Base-by-base conservation (phyloP, 2,888 invertebrate species). In the Morpho deidamia region DNA sequence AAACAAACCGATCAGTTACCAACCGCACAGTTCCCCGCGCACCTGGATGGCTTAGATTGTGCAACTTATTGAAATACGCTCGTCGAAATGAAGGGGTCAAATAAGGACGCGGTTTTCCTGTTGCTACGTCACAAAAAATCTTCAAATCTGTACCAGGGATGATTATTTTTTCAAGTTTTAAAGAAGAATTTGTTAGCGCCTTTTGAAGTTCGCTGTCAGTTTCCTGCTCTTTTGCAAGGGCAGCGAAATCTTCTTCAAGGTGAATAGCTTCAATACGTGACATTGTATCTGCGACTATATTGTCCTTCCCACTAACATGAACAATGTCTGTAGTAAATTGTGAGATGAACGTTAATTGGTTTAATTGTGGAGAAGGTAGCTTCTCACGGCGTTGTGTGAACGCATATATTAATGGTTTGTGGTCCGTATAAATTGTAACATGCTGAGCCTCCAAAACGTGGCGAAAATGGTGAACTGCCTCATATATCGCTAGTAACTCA, bases 251-350 rank as follows among this genome's bases (percentile, higher is more conserved):
- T n/a, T n/a, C n/a, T 12, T 56, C 43, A 35, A 11, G 4, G n/a
- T 51, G 49, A 9, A 61, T 11, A 8, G 37, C 55, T 23, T 63
- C 62, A 8, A 67, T 52, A 7, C 72, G 60, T 7, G 66, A 73
- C 12, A 75, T 55, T 1, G 69, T 55, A 51, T 76, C 76, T 2
- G 72, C 72, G 0, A 71, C 67, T 0, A 66, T 48, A 43, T 78
- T 75, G 8, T 66, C 60, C 9, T 58, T 38, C 1, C 74, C 71
- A 1, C 63, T 48, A 2, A 76, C 62, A 50, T 79, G 67, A 1
- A 58, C 57, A 8, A 79, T 72, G 40, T 74, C 66, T 0, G 71
- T 75, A 1, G 70, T 67, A 53, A 76, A 78, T 53, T 77, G 70
- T 1, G 65, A 51, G 9, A 76, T 70, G 14, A 63, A 71, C 42